phyloP scores from a whole-genome alignment of 2,113 vertebrate genomes.

The Callipepla squamata region DNA sequence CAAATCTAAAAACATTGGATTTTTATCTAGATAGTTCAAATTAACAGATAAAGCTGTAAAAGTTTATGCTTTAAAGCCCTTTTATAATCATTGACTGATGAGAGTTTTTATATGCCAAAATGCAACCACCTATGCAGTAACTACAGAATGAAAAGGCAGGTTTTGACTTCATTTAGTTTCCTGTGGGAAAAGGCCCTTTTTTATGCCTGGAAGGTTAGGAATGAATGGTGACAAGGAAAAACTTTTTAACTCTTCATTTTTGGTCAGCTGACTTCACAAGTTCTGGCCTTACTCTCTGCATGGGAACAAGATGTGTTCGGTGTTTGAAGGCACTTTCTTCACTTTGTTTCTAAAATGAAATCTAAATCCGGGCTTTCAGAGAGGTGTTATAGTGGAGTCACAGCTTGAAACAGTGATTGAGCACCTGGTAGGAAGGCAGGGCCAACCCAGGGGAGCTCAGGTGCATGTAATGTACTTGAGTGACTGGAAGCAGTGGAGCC shows the following conservation, averaged over 20 bases:
- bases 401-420: too few species aligned
- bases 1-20: constrained; percentile 56
- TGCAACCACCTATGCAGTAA: background rate
- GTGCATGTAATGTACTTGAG: too few species aligned
- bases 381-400: background rate
- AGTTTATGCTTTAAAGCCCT: background rate
- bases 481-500: too few species aligned
- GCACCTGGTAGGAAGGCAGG: too few species aligned
- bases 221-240: background rate
- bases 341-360: background rate
- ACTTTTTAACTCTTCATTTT: background rate
- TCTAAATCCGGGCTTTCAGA: background rate
- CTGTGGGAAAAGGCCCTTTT: background rate
- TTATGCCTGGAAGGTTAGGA: background rate
- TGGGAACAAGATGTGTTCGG: rapidly evolving
- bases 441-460: too few species aligned
- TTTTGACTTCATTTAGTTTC: background rate
- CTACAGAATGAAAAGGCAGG: background rate
- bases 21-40: constrained; percentile 37
- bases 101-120: background rate
- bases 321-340: background rate
- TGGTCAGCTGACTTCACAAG: background rate
- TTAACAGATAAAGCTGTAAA: constrained; percentile 19
- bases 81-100: background rate
- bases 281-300: background rate